Percentiles rank a stretch among this genome's conserved stretches.
phyloP scores from a whole-genome alignment of 2,113 vertebrate species.

The Elanoides forficatus region DNA sequence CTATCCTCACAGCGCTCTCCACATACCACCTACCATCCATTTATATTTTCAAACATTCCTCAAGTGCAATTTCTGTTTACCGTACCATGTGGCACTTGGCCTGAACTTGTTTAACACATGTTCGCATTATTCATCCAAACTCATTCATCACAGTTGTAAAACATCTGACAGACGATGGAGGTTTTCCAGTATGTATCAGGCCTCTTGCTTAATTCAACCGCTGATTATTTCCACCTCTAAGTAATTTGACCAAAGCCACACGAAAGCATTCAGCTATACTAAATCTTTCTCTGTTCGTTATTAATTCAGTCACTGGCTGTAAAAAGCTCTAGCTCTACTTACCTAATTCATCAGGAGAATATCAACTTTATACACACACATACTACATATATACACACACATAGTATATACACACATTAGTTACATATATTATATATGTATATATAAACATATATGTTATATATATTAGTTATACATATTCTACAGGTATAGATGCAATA shows the following conservation, averaged over 20 bases:
- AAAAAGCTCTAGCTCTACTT: not conserved
- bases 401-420: not conserved
- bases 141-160: constrained; percentile 51
- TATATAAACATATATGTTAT: not conserved
- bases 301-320: not conserved
- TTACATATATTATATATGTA: no score
- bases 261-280: not conserved
- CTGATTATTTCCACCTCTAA: constrained; percentile 47
- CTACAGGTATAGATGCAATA: not conserved
- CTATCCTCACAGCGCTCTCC: not conserved
- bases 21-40: not conserved
- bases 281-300: not conserved
- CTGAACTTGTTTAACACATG: constrained; percentile 48
- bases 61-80: constrained; percentile 47
- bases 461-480: not conserved
- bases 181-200: constrained; percentile 28
- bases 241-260: constrained; percentile 40
- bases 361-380: not conserved
- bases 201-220: not conserved
- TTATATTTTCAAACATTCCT: constrained; percentile 40
- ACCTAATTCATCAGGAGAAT: not conserved
- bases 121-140: constrained; percentile 29
- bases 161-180: constrained; percentile 7
- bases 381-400: not conserved
- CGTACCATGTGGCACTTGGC: not conserved